Evolutionary conservation across 2,888 invertebrate species (phyloP), one percentile per base, ranked within the genome.

Genomic region (Andrena bucephala): DNA sequence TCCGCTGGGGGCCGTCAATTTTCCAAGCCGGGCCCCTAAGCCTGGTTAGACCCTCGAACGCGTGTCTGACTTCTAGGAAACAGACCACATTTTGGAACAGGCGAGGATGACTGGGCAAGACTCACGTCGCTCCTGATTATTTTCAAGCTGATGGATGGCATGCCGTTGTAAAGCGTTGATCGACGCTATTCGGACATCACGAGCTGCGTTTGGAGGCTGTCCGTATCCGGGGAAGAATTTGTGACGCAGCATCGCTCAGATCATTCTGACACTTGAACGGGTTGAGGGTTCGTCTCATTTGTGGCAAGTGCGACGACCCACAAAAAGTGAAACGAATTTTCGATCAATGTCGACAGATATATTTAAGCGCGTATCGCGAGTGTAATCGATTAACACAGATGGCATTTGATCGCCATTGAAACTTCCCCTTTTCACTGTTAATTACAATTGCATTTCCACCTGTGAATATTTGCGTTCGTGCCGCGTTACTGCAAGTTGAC

Each of bases 91-190:
- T 42, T 4, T 42, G 16, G 3, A 42, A 42, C 16, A 16, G n/a
- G 4, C 1, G 59, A n/a, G 60, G 24, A 50, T 82, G 74, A 79
- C 74, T 74, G 65, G 66, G 50, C 73, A 36, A 54, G 78, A 71
- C 63, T 74, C 80, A 27, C 67, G 69, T 82, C 77, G 65, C 2
- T 62, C 68, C 27, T 73, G 67, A 83, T 83, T 83, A 66, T 82
- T 81, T 71, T 60, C 73, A n/a, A 8, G 54, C 42, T 83, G 82
- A 83, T 83, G 83, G 77, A 83, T 77, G 65, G 24, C n/a, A 57
- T 31, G 16, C 54, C 27, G 27, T 20, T n/a, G 66, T 62, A 62
- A 67, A 82, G 68, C 57, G 62, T 69, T 72, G 81, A 81, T 70
- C 74, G 73, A 52, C 68, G 59, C 31, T 73, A 73, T 73, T 65